phyloP scores from a whole-genome alignment of 2,888 invertebrate genomes.

The Pristionchus exspectatus region DNA sequence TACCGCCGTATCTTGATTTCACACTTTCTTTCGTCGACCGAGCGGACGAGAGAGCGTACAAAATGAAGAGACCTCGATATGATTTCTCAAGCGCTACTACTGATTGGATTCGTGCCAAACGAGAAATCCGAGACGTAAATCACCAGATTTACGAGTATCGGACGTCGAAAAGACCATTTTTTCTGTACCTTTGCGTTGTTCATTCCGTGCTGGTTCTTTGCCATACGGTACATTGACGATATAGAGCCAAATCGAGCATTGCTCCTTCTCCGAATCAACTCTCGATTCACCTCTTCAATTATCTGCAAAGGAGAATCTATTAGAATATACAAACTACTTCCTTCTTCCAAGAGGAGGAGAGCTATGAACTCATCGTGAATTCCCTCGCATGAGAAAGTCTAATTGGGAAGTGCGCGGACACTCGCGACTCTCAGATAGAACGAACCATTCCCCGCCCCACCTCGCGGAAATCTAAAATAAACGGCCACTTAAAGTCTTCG shows the following conservation, averaged over 20 bases:
- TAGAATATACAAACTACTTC: background rate
- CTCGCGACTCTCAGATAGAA: background rate
- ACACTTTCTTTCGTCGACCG: no score
- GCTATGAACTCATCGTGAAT: constrained; percentile 7
- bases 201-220: constrained; percentile 67
- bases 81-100: no score
- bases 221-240: constrained; percentile 62
- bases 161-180: background rate
- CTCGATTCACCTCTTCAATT: constrained; percentile 43
- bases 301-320: background rate
- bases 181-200: constrained; percentile 63
- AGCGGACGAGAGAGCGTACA: no score
- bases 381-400: constrained; percentile 27
- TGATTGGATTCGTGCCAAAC: background rate
- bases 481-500: background rate
- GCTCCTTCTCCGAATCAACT: constrained; percentile 57
- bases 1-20: no score
- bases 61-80: no score
- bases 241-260: constrained; percentile 62
- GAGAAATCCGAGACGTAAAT: background rate
- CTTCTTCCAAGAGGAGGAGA: constrained; percentile 1
- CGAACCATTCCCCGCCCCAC: background rate
- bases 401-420: background rate
- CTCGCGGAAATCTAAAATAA: background rate
- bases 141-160: constrained; percentile 7